Evolutionary conservation across 2,888 invertebrate species (phyloP), one percentile per base, ranked within the genome.

Genomic region (Arrhopalites spinosus): DNA sequence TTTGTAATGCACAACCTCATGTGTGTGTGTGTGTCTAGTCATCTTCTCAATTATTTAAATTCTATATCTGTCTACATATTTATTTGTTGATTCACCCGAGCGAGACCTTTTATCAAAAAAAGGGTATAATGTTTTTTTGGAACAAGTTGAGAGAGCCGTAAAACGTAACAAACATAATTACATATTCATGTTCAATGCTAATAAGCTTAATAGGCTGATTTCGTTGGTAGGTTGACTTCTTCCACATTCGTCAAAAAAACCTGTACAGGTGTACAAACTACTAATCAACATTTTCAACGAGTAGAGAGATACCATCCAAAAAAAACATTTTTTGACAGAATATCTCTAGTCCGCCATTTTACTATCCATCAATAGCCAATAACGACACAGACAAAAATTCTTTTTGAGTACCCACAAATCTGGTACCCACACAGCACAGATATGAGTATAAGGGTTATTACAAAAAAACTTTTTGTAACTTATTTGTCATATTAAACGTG

Each of bases 171-270:
- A 63, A 73, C 36, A n/a, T 73, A 73, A 73, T 73, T 66, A 73
- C 64, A 66, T 73, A 73, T 73, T 73, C 73, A 66, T 73, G 73
- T 66, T 67, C 29, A 30, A 73, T 73, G 73, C 73, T 73, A 73
- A 73, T 73, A 66, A 73, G 73, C 64, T 53, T 73, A 73, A 73
- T 73, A 66, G 66, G 64, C 53, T 64, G 66, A 73, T 27, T n/a
- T 73, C 47, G 36, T 61, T n/a, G 25, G 25, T 64, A 23, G n/a
- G n/a, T 23, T 53, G 15, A 15, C n/a, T 3, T 25, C 59, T 59
- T 59, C 59, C 3, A n/a, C 50, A 50, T 50, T 23, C 53, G n/a
- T 53, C 53, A 20, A n/a, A n/a, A n/a, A 53, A 53, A 8, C 30
- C 70, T 67, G 56, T 56, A 56, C 56, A 5, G 3, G 15, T 8